Conservation (phyloP, 2,797 vertebrate species). For the Epinephelus coioides region DNA sequence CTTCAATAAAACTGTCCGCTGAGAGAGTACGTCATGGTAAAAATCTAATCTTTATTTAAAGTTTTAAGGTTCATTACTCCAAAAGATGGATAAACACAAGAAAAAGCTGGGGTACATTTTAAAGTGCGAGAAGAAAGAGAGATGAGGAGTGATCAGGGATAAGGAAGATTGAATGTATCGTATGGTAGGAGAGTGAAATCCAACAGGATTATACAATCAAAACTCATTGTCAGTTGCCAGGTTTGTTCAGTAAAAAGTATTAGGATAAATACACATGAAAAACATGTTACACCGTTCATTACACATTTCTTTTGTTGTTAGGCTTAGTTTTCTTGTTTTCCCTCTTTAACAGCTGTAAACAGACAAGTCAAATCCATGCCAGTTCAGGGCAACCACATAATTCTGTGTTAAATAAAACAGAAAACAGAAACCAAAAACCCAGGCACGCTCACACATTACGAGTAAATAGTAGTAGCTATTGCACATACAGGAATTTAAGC, state of each 20-base stretch:
- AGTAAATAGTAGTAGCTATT: slow-evolving; percentile 83
- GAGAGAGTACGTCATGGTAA: slow-evolving; percentile 77
- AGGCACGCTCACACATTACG: slow-evolving; percentile 56
- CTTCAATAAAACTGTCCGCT: slow-evolving; percentile 76
- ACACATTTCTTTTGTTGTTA: slow-evolving; percentile 65
- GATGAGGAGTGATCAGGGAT: slow-evolving; percentile 55
- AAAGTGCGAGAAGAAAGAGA: slow-evolving; percentile 79
- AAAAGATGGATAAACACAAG: slow-evolving; percentile 73
- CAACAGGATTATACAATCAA: slow-evolving; percentile 67
- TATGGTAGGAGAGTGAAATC: slow-evolving; percentile 53
- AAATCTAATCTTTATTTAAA: slow-evolving; percentile 88
- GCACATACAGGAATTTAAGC: slow-evolving; percentile 90
- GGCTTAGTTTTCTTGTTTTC: slow-evolving; percentile 40
- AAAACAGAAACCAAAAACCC: slow-evolving; percentile 53
- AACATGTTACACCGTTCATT: slow-evolving; percentile 64
- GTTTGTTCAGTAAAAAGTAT: slow-evolving; percentile 72
- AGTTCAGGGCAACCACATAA: slow-evolving; percentile 61
- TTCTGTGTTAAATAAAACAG: slow-evolving; percentile 62
- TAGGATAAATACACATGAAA: slow-evolving; percentile 73
- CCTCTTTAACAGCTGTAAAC: slow-evolving; percentile 65
- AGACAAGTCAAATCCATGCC: slow-evolving; percentile 66
- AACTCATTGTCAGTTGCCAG: slow-evolving; percentile 55
- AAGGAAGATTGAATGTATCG: slow-evolving; percentile 42
- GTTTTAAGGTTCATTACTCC: slow-evolving; percentile 71
- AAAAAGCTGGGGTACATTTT: slow-evolving; percentile 70